These are phyloP conservation scores for Batillaria attramentaria DNA, from an alignment of 1,140 invertebrate genomes.

Conservation along the genomic window DNA sequence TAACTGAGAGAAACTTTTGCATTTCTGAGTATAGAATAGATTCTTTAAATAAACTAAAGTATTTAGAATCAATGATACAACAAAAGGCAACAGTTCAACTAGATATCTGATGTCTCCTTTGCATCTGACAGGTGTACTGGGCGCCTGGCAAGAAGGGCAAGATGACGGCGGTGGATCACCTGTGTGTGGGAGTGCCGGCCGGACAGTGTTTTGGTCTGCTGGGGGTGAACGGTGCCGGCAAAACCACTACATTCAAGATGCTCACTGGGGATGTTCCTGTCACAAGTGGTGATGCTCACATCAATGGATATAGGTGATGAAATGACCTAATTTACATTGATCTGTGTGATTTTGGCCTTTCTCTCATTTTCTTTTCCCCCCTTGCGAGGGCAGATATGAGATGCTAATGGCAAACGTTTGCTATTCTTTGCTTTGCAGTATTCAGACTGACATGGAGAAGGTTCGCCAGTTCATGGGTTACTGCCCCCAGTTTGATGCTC, in stretches of 20 bases:
- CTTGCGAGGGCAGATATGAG: no score
- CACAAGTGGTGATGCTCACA: slow-evolving; percentile 77
- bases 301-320: slow-evolving; percentile 70
- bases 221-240: slow-evolving; percentile 90
- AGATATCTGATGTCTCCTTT: no score
- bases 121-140: slow-evolving; percentile 55
- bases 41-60: no score
- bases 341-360: no score
- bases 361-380: no score
- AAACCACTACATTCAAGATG: slow-evolving; percentile 90
- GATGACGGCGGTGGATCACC: slow-evolving; percentile 78
- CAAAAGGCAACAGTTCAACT: no score
- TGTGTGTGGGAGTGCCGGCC: slow-evolving; percentile 81
- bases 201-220: slow-evolving; percentile 89
- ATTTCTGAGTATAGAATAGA: no score
- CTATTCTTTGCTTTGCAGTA: slow-evolving; percentile 46
- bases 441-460: slow-evolving; percentile 59
- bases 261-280: slow-evolving; percentile 80
- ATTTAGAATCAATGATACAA: no score
- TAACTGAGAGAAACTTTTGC: no score
- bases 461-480: slow-evolving; percentile 73
- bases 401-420: no score
- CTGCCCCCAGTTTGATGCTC: slow-evolving; percentile 81
- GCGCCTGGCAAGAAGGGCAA: slow-evolving; percentile 51
- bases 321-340: no score